phyloP scores from a whole-genome alignment of 2,888 invertebrate genomes.

The Ichneumoninae sp. region DNA sequence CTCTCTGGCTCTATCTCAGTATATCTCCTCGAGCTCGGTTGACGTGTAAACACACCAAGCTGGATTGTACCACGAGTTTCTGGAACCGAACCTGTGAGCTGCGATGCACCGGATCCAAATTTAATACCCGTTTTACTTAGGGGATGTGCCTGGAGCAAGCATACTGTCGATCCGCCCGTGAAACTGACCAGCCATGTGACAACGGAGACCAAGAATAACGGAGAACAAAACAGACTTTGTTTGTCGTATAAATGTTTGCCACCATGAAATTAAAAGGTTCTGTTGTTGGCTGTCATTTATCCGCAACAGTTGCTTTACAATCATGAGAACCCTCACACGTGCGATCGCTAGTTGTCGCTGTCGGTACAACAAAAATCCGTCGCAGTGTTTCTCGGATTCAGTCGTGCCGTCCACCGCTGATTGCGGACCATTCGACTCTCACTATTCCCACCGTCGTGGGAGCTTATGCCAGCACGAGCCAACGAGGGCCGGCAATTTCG shows the following conservation, averaged over 20 bases:
- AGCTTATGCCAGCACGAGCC: slow-evolving; percentile 18
- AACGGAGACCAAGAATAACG: too few relatives aligned
- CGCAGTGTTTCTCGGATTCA: neutral
- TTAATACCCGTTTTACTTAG: slow-evolving; percentile 9
- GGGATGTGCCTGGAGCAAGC: too few relatives aligned
- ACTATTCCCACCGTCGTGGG: neutral
- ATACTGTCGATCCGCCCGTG: neutral
- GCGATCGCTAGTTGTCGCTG: neutral
- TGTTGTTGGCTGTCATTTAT: neutral
- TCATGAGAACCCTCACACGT: neutral
- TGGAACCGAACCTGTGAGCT: slow-evolving; percentile 3
- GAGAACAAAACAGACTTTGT: neutral
- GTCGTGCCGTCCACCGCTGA: neutral
- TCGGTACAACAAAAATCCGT: neutral
- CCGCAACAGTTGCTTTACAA: neutral
- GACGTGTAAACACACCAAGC: slow-evolving; percentile 26
- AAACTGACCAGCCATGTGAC: neutral
- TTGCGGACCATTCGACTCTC: slow-evolving; percentile 2
- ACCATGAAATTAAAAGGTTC: neutral
- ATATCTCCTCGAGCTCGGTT: slow-evolving; percentile 16
- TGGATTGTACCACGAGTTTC: slow-evolving; percentile 19
- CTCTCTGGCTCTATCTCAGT: slow-evolving; percentile 10
- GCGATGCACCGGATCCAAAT: slow-evolving; percentile 7
- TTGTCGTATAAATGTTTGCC: neutral
- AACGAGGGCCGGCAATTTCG: slow-evolving; percentile 34